Conservation (phyloP, 2,888 invertebrate species). For the Campoplex nolae region DNA sequence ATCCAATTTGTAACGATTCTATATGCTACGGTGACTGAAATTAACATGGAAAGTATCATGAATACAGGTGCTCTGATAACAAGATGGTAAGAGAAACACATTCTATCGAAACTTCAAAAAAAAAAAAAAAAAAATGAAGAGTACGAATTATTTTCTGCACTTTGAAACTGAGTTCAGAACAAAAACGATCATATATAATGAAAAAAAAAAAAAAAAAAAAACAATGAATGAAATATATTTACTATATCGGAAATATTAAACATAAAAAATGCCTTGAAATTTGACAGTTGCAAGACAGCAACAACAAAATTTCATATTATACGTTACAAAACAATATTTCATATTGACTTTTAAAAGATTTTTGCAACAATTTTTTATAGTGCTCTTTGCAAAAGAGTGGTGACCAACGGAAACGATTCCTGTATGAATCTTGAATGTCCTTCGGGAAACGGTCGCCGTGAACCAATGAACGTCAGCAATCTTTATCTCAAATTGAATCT, state of each 20-base stretch:
- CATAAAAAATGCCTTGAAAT: not conserved
- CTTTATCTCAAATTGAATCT: constrained; percentile 80
- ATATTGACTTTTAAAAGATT: not conserved
- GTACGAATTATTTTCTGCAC: not conserved
- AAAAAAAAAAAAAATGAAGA: not conserved
- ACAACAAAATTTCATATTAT: no score
- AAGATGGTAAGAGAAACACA: constrained; percentile 74
- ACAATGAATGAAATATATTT: no score
- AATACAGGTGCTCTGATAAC: constrained; percentile 70
- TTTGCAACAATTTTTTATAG: constrained; percentile 68
- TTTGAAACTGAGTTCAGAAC: not conserved
- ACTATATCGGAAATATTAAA: not conserved
- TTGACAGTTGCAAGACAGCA: no score
- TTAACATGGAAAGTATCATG: constrained; percentile 88
- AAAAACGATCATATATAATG: not conserved
- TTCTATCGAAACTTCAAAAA: not conserved
- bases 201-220: not conserved
- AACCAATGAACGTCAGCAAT: constrained; percentile 76
- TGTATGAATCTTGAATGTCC: constrained; percentile 83
- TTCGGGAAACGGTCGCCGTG: constrained; percentile 79
- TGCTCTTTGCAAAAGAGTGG: constrained; percentile 79
- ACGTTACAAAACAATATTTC: not conserved
- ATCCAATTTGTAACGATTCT: constrained; percentile 90
- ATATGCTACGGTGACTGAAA: constrained; percentile 88
- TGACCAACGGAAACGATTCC: constrained; percentile 77